Conservation (phyloP, 2,113 vertebrate species). For the Lycocorax pyrrhopterus region DNA sequence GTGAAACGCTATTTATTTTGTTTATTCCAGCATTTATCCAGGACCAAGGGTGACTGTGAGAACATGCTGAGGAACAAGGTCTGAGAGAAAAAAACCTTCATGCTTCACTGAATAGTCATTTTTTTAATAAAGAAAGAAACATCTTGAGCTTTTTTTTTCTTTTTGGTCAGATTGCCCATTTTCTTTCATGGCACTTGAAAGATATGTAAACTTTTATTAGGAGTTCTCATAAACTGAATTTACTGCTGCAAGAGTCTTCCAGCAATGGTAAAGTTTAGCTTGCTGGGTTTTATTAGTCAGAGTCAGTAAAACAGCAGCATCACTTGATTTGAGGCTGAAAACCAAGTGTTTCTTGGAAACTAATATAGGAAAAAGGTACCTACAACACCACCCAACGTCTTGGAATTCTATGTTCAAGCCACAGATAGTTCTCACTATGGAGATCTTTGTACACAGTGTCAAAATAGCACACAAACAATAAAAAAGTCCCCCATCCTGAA, state of each 20-base stretch:
- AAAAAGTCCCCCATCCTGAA: background rate
- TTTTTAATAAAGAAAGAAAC: background rate
- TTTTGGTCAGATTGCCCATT: background rate
- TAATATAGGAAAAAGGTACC: conserved; percentile 59
- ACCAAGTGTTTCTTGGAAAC: conserved; percentile 29
- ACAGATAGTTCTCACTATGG: conserved; percentile 69
- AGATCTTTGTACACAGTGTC: conserved; percentile 64
- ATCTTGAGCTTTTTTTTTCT: background rate
- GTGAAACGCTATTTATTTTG: background rate
- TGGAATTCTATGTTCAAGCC: conserved; percentile 32
- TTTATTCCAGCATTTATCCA: conserved; percentile 5
- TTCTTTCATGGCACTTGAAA: conserved; percentile 38
- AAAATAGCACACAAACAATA: conserved; percentile 57
- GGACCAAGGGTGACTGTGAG: background rate
- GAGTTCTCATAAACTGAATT: conserved; percentile 47
- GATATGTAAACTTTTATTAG: conserved; percentile 39
- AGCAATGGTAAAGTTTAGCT: conserved; percentile 31
- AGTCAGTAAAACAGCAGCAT: conserved; percentile 37
- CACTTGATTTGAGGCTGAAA: conserved; percentile 30
- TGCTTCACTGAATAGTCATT: background rate
- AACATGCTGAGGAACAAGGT: background rate
- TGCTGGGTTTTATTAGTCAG: conserved; percentile 52
- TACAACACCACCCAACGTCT: conserved; percentile 7
- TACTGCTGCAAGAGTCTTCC: conserved; percentile 22
- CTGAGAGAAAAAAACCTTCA: background rate